Evolutionary conservation across 2,797 vertebrate species (phyloP).

Genomic region (Acridotheres tristis): DNA sequence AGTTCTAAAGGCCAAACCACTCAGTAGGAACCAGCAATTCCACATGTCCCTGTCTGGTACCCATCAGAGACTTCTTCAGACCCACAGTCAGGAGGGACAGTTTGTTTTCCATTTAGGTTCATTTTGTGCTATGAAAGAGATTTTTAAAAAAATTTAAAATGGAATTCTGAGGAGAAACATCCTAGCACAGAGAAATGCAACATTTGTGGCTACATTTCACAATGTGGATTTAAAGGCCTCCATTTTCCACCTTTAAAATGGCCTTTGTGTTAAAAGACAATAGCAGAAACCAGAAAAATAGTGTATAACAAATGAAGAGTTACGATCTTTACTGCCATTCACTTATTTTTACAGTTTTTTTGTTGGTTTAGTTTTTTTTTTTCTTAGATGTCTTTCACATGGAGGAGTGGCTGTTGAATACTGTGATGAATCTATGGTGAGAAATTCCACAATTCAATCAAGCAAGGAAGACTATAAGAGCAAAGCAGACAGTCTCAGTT

Average conservation of each 20-base stretch:
- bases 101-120: not conserved
- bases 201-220: not conserved
- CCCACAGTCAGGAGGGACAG: not conserved
- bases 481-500: not conserved
- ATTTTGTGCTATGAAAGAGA: not conserved
- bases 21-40: conserved; percentile 3
- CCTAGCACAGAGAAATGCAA: not conserved
- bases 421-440: not conserved
- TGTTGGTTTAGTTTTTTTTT: not conserved
- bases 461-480: not conserved
- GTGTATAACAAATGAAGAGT: not conserved
- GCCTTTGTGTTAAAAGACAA: not conserved
- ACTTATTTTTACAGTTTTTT: not conserved
- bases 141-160: not conserved
- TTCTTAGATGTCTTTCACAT: not conserved
- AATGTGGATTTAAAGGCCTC: not conserved
- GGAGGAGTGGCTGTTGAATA: not conserved
- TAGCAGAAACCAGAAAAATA: not conserved
- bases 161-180: not conserved
- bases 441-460: conserved; percentile 1
- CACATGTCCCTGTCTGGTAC: not conserved
- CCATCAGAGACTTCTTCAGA: not conserved
- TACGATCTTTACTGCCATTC: not conserved
- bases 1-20: conserved; percentile 38
- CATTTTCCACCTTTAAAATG: not conserved